Evolutionary conservation across 2,113 vertebrate genomes (phyloP).

Genomic region (Silurus glanis): DNA sequence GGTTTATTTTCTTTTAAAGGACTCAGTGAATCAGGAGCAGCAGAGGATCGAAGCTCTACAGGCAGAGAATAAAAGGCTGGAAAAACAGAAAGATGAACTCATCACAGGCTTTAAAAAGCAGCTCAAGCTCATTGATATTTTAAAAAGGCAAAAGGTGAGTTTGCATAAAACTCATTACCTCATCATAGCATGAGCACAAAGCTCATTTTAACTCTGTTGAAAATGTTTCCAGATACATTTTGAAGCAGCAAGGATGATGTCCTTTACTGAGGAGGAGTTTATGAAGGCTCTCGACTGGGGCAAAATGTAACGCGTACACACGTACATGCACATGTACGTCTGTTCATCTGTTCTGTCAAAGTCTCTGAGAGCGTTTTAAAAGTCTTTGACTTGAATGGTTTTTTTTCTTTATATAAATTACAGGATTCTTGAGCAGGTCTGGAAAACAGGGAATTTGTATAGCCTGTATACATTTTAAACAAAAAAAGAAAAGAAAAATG

Average conservation of each 20-base stretch:
- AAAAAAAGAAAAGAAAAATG: too few species aligned
- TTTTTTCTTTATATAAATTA: not conserved
- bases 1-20: constrained; percentile 68
- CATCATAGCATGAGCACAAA: not conserved
- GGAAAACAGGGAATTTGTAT: not conserved
- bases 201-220: not conserved
- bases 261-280: constrained; percentile 95
- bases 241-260: constrained; percentile 93
- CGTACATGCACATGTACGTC: too few species aligned
- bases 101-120: constrained; percentile 92
- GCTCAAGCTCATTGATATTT: constrained; percentile 89
- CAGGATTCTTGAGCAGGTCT: not conserved
- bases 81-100: constrained; percentile 91
- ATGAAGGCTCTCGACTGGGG: constrained; percentile 92
- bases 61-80: constrained; percentile 87
- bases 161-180: not conserved
- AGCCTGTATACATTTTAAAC: too few species aligned
- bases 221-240: constrained; percentile 86
- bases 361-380: not conserved
- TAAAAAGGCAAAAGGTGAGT: constrained; percentile 92
- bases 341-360: not conserved
- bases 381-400: not conserved
- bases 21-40: constrained; percentile 80
- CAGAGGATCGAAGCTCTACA: constrained; percentile 83
- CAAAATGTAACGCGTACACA: constrained; percentile 61